phyloP scores from a whole-genome alignment of 2,797 vertebrate genomes.

The Triplophysa yarkandensis region DNA sequence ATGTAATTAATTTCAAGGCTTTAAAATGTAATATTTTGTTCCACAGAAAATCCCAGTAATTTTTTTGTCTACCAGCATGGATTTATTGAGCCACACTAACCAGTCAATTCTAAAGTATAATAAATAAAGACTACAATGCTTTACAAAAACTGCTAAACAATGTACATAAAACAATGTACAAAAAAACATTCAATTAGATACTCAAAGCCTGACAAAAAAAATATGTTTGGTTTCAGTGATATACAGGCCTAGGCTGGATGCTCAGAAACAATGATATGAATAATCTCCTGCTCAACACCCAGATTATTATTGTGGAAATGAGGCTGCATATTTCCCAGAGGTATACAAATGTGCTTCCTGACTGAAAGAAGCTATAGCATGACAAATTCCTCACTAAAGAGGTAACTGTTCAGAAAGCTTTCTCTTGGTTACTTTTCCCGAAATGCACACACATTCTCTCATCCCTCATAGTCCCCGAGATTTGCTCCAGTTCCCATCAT shows the following conservation, averaged over 20 bases:
- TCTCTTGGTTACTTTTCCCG: conserved; percentile 14
- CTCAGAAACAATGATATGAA: conserved; percentile 42
- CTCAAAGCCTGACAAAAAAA: conserved; percentile 7
- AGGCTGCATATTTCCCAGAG: conserved; percentile 48
- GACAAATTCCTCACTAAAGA: conserved; percentile 33
- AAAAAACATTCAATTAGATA: conserved; percentile 1
- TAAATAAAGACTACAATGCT: conserved; percentile 5
- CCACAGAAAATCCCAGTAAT: too few species aligned
- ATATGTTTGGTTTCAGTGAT: neutral
- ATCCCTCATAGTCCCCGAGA: conserved; percentile 23
- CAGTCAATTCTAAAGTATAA: neutral
- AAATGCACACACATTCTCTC: conserved; percentile 4
- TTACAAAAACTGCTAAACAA: conserved; percentile 10
- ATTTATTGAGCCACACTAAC: neutral
- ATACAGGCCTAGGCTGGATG: conserved; percentile 34
- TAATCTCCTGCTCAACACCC: conserved; percentile 46
- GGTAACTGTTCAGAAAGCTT: conserved; percentile 13
- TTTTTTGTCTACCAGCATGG: neutral
- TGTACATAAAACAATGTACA: neutral
- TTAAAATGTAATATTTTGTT: too few species aligned
- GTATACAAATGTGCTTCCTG: conserved; percentile 24
- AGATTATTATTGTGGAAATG: conserved; percentile 47
- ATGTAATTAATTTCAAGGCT: too few species aligned
- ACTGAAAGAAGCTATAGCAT: conserved; percentile 26
- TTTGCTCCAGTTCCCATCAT: conserved; percentile 37